These are phyloP conservation scores for Blastobasis lacticolella DNA, from an alignment of 2,888 invertebrate species.

Conservation along the genomic window DNA sequence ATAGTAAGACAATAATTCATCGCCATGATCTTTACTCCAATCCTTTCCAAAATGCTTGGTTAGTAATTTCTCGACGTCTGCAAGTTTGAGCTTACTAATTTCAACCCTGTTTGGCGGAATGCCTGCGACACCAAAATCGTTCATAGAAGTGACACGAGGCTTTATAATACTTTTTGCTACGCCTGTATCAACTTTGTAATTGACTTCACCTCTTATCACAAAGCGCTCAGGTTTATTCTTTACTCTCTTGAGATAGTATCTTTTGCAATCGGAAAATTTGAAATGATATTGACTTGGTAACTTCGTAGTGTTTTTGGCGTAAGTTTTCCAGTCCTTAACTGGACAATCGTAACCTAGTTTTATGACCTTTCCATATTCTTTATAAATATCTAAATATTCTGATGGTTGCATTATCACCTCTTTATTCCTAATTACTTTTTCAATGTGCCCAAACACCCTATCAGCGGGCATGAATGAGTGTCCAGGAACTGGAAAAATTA, in stretches of 20 bases:
- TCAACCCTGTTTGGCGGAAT: conserved; percentile 1
- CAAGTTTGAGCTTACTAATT: conserved; percentile 1
- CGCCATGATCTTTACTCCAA: conserved; percentile 1
- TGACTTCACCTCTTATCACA: conserved; percentile 3
- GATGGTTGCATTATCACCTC: conserved; percentile 8
- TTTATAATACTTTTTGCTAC: conserved; percentile 5
- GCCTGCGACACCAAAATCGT: conserved; percentile 3
- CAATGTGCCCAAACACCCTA: conserved; percentile 6
- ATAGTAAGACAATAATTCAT: too few relatives aligned
- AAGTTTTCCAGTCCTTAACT: conserved; percentile 3
- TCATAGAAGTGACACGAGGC: conserved; percentile 1
- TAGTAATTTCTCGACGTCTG: not conserved
- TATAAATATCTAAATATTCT: conserved; percentile 7
- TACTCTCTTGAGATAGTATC: conserved; percentile 7
- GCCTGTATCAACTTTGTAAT: conserved; percentile 3
- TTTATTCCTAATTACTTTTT: conserved; percentile 3
- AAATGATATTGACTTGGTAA: conserved; percentile 6
- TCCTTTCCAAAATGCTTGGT: not conserved
- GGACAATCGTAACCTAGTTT: conserved; percentile 6
- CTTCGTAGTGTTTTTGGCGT: conserved; percentile 5
- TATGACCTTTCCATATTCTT: conserved; percentile 5
- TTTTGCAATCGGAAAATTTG: conserved; percentile 8
- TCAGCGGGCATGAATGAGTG: conserved; percentile 8
- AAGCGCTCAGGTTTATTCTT: conserved; percentile 4
- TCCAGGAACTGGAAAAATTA: conserved; percentile 7